Evolutionary conservation across 2,797 vertebrate species (phyloP).

Genomic region (Sylvilagus floridanus): DNA sequence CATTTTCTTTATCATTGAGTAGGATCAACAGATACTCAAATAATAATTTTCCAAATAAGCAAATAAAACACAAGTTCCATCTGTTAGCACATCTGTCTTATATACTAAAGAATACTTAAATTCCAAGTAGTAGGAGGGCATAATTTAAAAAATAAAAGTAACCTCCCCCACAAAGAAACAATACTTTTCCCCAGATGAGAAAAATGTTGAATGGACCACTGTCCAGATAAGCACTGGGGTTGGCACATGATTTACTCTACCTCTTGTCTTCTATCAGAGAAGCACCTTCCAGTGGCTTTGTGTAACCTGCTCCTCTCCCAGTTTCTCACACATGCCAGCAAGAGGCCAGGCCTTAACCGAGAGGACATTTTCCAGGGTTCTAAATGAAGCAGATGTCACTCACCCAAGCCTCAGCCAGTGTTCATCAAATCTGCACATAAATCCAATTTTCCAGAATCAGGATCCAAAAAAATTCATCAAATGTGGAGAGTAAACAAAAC

Average conservation of each 20-base stretch:
- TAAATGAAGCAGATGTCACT: not conserved
- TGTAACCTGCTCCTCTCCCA: not conserved
- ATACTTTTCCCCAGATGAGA: not conserved
- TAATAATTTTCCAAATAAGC: constrained; percentile 12
- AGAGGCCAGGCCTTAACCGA: not conserved
- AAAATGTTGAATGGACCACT: not conserved
- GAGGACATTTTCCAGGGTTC: not conserved
- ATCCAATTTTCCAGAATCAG: constrained; percentile 34
- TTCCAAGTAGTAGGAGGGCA: not conserved
- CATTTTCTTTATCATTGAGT: not conserved
- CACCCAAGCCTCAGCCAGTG: not conserved
- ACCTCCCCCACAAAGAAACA: not conserved
- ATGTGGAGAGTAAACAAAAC: not conserved
- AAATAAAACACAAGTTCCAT: not conserved
- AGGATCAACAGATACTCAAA: not conserved
- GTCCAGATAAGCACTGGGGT: not conserved
- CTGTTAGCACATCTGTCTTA: not conserved
- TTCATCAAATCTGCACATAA: constrained; percentile 58
- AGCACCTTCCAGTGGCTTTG: rapidly evolving
- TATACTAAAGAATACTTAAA: not conserved
- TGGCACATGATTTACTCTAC: not conserved
- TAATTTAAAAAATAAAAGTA: constrained; percentile 34
- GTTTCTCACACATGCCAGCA: not conserved
- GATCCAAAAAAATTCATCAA: constrained; percentile 10
- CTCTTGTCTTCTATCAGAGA: not conserved